These are phyloP conservation scores for Petaurus breviceps DNA, from an alignment of 2,113 vertebrate species.

Conservation along the genomic window DNA sequence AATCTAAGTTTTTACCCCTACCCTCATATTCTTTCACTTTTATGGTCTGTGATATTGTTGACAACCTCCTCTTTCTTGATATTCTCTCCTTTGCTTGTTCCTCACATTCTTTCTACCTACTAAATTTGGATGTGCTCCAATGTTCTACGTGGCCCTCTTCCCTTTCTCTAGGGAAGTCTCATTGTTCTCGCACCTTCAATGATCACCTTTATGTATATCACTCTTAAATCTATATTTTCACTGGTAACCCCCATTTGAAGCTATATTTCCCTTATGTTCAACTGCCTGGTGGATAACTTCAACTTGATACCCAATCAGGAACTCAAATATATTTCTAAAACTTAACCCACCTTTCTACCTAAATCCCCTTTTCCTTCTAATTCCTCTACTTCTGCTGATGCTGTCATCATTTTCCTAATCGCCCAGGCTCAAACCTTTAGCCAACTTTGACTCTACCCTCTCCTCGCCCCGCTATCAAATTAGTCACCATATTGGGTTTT, in stretches of 20 bases:
- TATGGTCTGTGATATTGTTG: not conserved
- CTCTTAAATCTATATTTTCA: not conserved
- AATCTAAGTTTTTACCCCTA: not conserved
- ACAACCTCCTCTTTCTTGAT: not conserved
- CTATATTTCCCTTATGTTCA: not conserved
- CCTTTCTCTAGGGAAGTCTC: not conserved
- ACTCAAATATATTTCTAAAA: not conserved
- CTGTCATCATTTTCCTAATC: not conserved
- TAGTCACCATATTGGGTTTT: not conserved
- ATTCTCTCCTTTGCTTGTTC: not conserved
- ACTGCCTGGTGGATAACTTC: not conserved
- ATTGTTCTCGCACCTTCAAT: not conserved
- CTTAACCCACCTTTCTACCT: not conserved
- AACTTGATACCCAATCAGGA: not conserved
- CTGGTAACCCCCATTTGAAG: not conserved
- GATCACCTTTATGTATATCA: not conserved
- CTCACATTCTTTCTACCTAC: not conserved
- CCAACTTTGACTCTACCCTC: not conserved
- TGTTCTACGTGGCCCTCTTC: not conserved
- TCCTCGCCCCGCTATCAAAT: not conserved
- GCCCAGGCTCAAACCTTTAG: not conserved
- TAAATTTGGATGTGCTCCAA: not conserved
- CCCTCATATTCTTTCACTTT: not conserved
- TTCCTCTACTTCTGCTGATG: not conserved
- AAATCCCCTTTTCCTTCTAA: not conserved